A percentile compares a stretch with the other conserved stretches of the same genome.
Conservation (phyloP, 2,113 vertebrate species). For the Psilopsiagon aymara region DNA sequence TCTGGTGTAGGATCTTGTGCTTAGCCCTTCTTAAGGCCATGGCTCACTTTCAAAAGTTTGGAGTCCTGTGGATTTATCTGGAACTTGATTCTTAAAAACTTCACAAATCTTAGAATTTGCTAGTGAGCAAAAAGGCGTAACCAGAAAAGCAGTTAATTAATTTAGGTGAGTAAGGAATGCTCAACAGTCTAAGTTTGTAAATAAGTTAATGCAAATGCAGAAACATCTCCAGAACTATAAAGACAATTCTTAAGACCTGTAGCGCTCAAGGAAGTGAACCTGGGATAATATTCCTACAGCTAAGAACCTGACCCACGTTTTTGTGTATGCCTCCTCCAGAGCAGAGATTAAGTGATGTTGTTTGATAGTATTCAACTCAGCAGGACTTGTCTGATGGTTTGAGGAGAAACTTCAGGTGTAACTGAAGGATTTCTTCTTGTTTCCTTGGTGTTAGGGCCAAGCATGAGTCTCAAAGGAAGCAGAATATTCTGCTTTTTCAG, state of each 20-base stretch:
- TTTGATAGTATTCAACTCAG: neutral
- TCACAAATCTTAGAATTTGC: neutral
- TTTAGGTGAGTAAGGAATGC: neutral
- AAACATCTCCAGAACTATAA: neutral
- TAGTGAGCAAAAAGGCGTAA: neutral
- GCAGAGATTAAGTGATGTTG: neutral
- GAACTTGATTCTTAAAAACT: neutral
- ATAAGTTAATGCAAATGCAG: neutral
- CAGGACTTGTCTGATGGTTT: neutral
- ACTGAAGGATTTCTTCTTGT: neutral
- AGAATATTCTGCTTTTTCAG: neutral
- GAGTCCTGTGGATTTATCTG: neutral
- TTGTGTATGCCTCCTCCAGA: neutral
- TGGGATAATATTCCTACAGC: neutral
- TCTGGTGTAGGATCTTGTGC: neutral
- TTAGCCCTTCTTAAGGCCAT: neutral
- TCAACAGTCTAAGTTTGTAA: neutral
- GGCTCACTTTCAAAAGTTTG: neutral
- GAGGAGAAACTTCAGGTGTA: neutral
- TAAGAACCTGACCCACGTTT: neutral
- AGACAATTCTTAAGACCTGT: neutral
- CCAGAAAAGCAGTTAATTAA: neutral
- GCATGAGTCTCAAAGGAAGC: neutral
- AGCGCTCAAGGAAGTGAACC: neutral
- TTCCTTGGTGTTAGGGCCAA: neutral